Conservation (phyloP, 2,888 invertebrate genomes). For the Rhodophaea formosa region DNA sequence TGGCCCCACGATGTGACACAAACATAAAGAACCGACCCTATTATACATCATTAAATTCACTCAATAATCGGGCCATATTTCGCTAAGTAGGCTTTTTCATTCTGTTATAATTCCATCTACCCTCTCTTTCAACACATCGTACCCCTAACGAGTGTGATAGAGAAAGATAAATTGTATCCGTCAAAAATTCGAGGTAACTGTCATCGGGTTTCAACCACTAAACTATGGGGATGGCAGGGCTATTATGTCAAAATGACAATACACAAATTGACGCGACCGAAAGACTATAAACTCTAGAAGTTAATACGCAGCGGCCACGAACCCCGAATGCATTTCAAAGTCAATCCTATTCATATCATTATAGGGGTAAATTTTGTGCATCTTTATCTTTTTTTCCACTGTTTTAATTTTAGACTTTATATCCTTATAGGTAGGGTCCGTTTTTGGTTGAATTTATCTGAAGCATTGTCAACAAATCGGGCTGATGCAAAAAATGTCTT, state of each 20-base stretch:
- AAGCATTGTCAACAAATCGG: slow-evolving; percentile 50
- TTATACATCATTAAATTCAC: slow-evolving; percentile 72
- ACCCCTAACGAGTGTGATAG: slow-evolving; percentile 32
- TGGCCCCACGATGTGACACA: slow-evolving; percentile 41
- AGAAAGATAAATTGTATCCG: slow-evolving; percentile 47
- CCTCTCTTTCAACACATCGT: slow-evolving; percentile 35
- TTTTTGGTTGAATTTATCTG: slow-evolving; percentile 26
- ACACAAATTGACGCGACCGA: slow-evolving; percentile 79
- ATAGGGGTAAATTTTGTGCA: slow-evolving; percentile 5
- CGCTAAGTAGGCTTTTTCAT: slow-evolving; percentile 69
- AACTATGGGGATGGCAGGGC: slow-evolving; percentile 71
- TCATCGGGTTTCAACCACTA: slow-evolving; percentile 76
- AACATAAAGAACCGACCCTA: slow-evolving; percentile 58
- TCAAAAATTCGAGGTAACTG: slow-evolving; percentile 67
- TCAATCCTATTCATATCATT: slow-evolving; percentile 30
- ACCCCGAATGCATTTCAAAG: slow-evolving; percentile 27
- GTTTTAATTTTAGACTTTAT: slow-evolving; percentile 20
- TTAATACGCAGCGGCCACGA: slow-evolving; percentile 53
- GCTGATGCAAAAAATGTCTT: slow-evolving; percentile 48
- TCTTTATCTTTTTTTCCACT: neutral
- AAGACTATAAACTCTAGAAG: slow-evolving; percentile 75
- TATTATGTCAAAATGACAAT: slow-evolving; percentile 80
- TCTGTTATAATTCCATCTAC: slow-evolving; percentile 36
- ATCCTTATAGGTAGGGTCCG: slow-evolving; percentile 29
- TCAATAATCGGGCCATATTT: slow-evolving; percentile 65